These are phyloP conservation scores for Dromas ardeola DNA, from an alignment of 2,113 vertebrate genomes.

Conservation along the genomic window DNA sequence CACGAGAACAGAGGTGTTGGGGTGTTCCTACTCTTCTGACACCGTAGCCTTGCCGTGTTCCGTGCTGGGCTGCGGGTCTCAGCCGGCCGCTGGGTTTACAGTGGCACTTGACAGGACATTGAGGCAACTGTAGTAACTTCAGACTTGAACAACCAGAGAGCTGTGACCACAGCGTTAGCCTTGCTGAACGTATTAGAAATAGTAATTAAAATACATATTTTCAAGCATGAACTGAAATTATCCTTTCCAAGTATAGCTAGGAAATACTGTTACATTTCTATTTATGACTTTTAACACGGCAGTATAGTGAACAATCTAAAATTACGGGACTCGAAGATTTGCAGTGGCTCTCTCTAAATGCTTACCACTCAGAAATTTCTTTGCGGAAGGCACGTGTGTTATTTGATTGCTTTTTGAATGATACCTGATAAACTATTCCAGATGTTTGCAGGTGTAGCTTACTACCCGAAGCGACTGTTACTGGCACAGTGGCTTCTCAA, in stretches of 20 bases:
- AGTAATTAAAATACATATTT: background rate
- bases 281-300: rapidly evolving
- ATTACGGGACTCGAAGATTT: background rate
- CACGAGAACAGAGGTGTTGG: background rate
- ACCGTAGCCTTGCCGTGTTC: rapidly evolving
- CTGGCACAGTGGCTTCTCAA: background rate
- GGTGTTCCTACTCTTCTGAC: background rate
- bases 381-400: background rate
- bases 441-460: conserved; percentile 70
- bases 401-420: background rate
- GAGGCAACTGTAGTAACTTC: background rate
- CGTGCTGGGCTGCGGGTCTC: rapidly evolving
- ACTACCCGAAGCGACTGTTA: background rate
- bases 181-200: background rate
- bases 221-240: background rate
- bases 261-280: background rate
- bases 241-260: background rate
- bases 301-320: background rate
- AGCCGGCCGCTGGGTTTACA: background rate
- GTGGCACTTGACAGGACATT: background rate
- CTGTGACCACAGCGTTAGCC: rapidly evolving
- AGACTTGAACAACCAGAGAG: rapidly evolving
- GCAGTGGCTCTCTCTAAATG: background rate
- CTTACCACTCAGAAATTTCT: background rate
- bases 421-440: conserved; percentile 33